Base-by-base conservation (phyloP, 2,113 vertebrate species). In the Pipra filicauda region DNA sequence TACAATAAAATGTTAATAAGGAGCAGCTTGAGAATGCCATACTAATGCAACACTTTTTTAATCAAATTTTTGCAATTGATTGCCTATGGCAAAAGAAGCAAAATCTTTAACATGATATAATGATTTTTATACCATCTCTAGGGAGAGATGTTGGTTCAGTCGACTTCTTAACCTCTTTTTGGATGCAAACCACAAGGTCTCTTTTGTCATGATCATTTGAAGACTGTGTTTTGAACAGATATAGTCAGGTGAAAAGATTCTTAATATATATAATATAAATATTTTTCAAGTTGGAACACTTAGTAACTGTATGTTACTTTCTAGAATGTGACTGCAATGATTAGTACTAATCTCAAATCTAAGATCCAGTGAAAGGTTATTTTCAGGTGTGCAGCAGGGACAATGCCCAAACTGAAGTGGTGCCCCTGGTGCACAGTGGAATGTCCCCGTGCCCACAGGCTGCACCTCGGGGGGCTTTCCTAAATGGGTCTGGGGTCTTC, bases 11-110 rank as follows among this genome's bases (percentile, higher is more conserved):
- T 54, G 66, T 88, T 94, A 93, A 96, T 61, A 90, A 96, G 91
- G 94, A 95, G 77, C 83, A 92, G 76, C 81, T 82, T 84, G 94
- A 97, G 94, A 96, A 93, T 88, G 91, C 64, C 71, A 62, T 75
- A 88, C 71, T 91, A 93, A 95, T 88, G 85, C 67, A 85, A 49
- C 66, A 48, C 43, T 96, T 92, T 94, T 91, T 97, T 75, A 96
- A 97, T 97, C 93, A 96, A 97, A 96, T 96, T 81, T 94, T 92
- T 95, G 44, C 57, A 95, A 97, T 95, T 73, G 87, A 97, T 96
- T 95, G 77, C 89, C 85, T 92, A 64, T 93, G 73, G 58, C 94
- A 96, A 69, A 57, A 84, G 82, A 89, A 91, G 84, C 69, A 89
- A 94, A 90, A 85, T 83, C 87, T 89, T 86, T 95, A 72, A 91